Evolutionary conservation across 2,888 invertebrate species (phyloP), one percentile per base, ranked within the genome.

Genomic region (Lithodes maja): DNA sequence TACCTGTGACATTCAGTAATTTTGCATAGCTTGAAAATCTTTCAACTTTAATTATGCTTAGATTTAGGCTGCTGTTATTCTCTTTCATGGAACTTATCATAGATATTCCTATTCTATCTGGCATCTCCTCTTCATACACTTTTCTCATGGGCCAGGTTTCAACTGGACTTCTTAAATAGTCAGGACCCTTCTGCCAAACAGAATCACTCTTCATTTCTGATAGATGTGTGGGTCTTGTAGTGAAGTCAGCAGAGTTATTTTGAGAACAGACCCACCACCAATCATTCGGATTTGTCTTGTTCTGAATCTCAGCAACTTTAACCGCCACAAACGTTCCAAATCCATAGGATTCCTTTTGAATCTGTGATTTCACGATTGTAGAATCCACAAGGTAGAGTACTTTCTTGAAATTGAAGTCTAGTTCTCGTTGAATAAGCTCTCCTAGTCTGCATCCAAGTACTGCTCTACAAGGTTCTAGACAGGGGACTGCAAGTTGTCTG

Each of bases 391-490:
- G 17, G 55, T 85, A 75, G 2, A 84, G 1, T 9, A 84, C 74
- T 0, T 54, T 50, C 1, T 50, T 33, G 49, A 85, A 88, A 3
- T 71, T 12, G 1, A 15, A 80, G 0, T 54, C 15, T 5, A 49
- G 1, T 53, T 87, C 83, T 33, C 83, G 68, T 53, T 77, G 61
- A 0, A 85, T 80, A 3, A 5, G 3, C 12, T 33, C 61, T 15
- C 80, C 7, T 61, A 88, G 50, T 52, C 84, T 15, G 52, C 54
- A 53, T 49, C 74, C 52, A 2, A 88, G 0, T 0, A 80, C 49
- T n/a, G 85, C 84, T 7, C 77, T 81, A 75, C 85, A 84, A 1
- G 77, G 71, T 17, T 88, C 80, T 1, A 88, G n/a, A 1, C 87
- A 5, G 15, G 87, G 87, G 1, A 87, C 68, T n/a, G 83, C 68